Conservation (phyloP, 2,113 vertebrate species). For the Silurus asotus region DNA sequence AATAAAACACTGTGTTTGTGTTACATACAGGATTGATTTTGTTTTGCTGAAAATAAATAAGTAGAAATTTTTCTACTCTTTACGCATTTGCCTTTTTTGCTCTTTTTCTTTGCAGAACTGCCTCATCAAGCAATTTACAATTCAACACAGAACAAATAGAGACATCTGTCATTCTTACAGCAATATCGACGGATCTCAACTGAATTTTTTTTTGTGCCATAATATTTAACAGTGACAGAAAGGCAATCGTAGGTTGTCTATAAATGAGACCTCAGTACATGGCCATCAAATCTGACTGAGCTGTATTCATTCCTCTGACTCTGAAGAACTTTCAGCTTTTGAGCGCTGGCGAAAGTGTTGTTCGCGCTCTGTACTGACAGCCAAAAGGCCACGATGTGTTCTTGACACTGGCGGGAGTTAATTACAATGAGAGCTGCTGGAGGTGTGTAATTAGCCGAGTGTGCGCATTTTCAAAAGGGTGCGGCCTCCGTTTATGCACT, state of each 20-base stretch:
- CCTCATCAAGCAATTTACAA: neutral
- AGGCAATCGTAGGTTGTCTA: neutral
- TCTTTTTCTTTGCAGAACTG: neutral
- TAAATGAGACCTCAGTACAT: neutral
- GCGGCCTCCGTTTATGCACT: slow-evolving; percentile 50
- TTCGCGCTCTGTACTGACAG: slow-evolving; percentile 43
- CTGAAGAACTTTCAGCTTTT: slow-evolving; percentile 20
- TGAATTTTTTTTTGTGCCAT: neutral
- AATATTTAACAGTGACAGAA: neutral
- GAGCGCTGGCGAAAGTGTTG: slow-evolving; percentile 10
- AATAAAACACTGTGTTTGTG: neutral
- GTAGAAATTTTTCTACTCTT: neutral
- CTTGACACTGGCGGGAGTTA: slow-evolving; percentile 68
- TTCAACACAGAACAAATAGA: neutral
- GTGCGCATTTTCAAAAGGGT: slow-evolving; percentile 27
- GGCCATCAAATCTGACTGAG: neutral
- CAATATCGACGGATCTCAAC: neutral
- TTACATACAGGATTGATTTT: neutral
- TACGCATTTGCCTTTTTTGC: neutral
- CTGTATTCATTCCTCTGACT: neutral
- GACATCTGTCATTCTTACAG: neutral
- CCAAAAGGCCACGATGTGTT: slow-evolving; percentile 60
- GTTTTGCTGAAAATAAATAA: neutral
- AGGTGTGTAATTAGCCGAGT: slow-evolving; percentile 68
- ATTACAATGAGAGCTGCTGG: slow-evolving; percentile 66